These are phyloP conservation scores for Acromyrmex heyeri DNA, from an alignment of 1,140 invertebrate species.

Conservation along the genomic window DNA sequence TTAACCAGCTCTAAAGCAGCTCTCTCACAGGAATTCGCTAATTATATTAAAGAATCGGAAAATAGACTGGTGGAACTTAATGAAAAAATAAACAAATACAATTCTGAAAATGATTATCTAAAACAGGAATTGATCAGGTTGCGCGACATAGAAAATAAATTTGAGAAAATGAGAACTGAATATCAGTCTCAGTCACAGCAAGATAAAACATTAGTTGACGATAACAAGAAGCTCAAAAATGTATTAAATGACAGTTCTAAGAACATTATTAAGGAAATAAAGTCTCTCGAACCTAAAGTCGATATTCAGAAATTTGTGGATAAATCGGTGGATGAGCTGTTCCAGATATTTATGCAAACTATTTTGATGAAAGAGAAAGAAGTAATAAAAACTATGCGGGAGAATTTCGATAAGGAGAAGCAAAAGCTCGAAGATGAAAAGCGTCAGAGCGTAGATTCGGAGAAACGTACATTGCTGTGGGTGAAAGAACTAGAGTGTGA, in stretches of 20 bases:
- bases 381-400: slow-evolving; percentile 74
- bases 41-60: slow-evolving; percentile 68
- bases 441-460: slow-evolving; percentile 74
- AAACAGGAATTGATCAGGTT: slow-evolving; percentile 73
- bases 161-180: slow-evolving; percentile 44
- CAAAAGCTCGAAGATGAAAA: slow-evolving; percentile 76
- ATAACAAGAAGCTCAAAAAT: slow-evolving; percentile 66
- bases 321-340: slow-evolving; percentile 75
- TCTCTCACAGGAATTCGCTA: slow-evolving; percentile 16
- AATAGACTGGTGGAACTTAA: slow-evolving; percentile 63
- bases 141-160: slow-evolving; percentile 48
- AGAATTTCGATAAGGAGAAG: slow-evolving; percentile 66
- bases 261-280: slow-evolving; percentile 81
- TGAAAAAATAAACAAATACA: slow-evolving; percentile 58
- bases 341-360: slow-evolving; percentile 74
- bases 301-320: slow-evolving; percentile 56
- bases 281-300: slow-evolving; percentile 65
- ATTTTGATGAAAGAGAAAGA: slow-evolving; percentile 81
- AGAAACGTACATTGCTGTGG: slow-evolving; percentile 76
- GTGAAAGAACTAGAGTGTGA: slow-evolving; percentile 79
- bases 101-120: slow-evolving; percentile 75
- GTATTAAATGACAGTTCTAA: slow-evolving; percentile 73
- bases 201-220: slow-evolving; percentile 32
- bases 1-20: slow-evolving; percentile 51
- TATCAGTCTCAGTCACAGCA: slow-evolving; percentile 23